These are phyloP conservation scores for Felis catus DNA, from an alignment of 2,113 vertebrate species.

Conservation along the genomic window F.catus_Fca126_mat1.0 CM031414.1:37524501-37525000, in stretches of 20 bases:
- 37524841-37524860: not conserved
- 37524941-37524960: not conserved
- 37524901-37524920: not conserved
- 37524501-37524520: not conserved
- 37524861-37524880: not conserved
- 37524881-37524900: not conserved
- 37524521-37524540: not conserved
- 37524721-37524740: not conserved
- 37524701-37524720: not conserved
- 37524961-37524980: not conserved
- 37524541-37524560: not conserved
- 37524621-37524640: not conserved
- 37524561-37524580: not conserved
- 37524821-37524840: not conserved
- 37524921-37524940: not conserved
- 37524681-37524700: constrained; percentile 21
- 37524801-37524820: not conserved
- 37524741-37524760: not conserved
- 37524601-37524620: not conserved
- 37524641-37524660: not conserved
- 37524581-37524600: not conserved
- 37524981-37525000: not conserved
- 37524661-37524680: constrained; percentile 33
- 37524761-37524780: not conserved
- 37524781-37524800: not conserved